Conservation (phyloP, 2,113 vertebrate species). For the Nymphicus hollandicus region DNA sequence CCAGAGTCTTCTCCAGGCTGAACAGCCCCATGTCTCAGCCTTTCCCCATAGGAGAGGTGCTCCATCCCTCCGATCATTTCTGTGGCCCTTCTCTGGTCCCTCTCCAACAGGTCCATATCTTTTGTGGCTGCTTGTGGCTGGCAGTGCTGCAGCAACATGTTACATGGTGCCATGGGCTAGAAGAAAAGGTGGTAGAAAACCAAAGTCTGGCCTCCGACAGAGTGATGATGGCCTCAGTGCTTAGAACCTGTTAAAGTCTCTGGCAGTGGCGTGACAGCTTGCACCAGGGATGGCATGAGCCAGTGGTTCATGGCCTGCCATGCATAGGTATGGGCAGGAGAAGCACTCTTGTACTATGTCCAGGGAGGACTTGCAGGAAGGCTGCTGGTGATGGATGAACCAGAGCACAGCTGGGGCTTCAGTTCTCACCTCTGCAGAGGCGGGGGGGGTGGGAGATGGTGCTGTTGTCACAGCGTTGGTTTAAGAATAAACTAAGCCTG, state of each 20-base stretch:
- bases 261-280: neutral
- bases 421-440: neutral
- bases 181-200: neutral
- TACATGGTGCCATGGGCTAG: neutral
- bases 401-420: neutral
- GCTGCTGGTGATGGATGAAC: neutral
- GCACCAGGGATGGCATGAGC: neutral
- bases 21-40: neutral
- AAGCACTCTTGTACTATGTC: neutral
- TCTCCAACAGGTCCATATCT: neutral
- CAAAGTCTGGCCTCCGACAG: neutral
- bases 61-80: neutral
- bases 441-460: rapidly evolving
- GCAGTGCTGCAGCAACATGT: neutral
- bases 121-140: neutral
- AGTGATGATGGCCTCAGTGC: too few species aligned
- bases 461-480: too few species aligned
- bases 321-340: too few species aligned
- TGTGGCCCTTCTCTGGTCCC: neutral
- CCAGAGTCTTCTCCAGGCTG: neutral
- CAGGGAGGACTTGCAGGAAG: neutral
- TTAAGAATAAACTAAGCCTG: neutral
- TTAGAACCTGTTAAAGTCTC: neutral
- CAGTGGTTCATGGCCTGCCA: rapidly evolving
- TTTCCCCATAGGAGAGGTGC: neutral